A percentile compares a stretch with the other conserved stretches of the same genome.
Conservation (phyloP, 2,113 vertebrate genomes). For the Microtus oregoni region DNA sequence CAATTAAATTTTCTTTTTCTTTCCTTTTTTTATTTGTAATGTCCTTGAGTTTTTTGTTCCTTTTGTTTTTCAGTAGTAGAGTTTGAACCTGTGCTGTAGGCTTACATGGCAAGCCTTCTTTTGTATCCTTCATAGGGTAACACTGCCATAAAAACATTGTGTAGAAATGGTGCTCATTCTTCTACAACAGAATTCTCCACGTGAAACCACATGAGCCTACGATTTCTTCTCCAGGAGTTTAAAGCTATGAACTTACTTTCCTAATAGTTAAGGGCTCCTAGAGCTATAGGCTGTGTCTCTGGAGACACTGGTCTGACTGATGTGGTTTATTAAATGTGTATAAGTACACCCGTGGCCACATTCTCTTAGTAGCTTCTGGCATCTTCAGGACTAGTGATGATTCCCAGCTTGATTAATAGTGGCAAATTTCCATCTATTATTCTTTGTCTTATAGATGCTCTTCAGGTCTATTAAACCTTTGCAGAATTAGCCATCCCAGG, state of each 20-base stretch:
- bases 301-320: not conserved
- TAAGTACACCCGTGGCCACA: not conserved
- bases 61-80: not conserved
- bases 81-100: not conserved
- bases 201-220: not conserved
- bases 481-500: not conserved
- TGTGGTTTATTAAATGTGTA: not conserved
- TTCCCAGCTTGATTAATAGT: not conserved
- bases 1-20: not conserved
- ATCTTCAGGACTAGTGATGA: not conserved
- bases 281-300: not conserved
- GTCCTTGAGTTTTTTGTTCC: not conserved
- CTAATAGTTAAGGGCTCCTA: not conserved
- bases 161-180: not conserved
- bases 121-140: not conserved
- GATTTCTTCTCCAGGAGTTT: not conserved
- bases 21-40: not conserved
- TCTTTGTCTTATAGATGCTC: not conserved
- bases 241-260: constrained; percentile 23
- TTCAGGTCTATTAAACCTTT: not conserved
- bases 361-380: not conserved
- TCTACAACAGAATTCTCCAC: not conserved
- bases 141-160: not conserved
- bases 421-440: not conserved
- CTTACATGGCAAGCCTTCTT: no score